Evolutionary conservation across 2,797 vertebrate genomes (phyloP).

Genomic region (Anas capensis): DNA sequence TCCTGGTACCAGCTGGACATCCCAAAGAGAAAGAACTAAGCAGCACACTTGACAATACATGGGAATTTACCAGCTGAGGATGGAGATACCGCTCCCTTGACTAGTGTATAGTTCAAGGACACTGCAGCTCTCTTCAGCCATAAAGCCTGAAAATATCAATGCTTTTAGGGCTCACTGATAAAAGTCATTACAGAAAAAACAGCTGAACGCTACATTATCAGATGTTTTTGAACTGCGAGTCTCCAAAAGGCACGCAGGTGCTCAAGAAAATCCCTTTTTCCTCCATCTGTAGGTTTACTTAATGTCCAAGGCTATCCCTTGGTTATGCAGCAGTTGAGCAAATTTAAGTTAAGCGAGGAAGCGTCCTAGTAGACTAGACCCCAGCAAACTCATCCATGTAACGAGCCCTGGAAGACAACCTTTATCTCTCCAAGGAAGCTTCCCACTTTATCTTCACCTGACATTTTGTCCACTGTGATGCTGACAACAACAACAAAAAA

Average conservation of each 20-base stretch:
- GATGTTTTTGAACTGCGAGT: constrained; percentile 5
- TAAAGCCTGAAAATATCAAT: constrained; percentile 37
- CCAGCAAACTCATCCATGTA: constrained; percentile 28
- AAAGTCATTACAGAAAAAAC: constrained; percentile 45
- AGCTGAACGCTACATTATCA: constrained; percentile 49
- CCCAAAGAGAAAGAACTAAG: neutral
- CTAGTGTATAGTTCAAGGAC: constrained; percentile 34
- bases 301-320: constrained; percentile 17
- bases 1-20: neutral
- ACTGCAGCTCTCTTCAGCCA: constrained; percentile 25
- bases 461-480: constrained; percentile 61
- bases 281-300: constrained; percentile 28
- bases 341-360: constrained; percentile 52
- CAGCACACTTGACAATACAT: neutral
- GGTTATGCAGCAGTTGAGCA: constrained; percentile 61
- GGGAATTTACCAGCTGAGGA: neutral
- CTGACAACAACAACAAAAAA: constrained; percentile 14
- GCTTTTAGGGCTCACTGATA: constrained; percentile 55
- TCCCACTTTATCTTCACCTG: constrained; percentile 58
- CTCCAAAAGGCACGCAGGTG: neutral
- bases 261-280: constrained; percentile 41
- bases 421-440: constrained; percentile 45
- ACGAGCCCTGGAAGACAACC: neutral
- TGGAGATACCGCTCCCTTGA: neutral
- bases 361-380: neutral